Base-by-base conservation (phyloP, 2,797 vertebrate species). In the Melanotaenia pygmaea region DNA sequence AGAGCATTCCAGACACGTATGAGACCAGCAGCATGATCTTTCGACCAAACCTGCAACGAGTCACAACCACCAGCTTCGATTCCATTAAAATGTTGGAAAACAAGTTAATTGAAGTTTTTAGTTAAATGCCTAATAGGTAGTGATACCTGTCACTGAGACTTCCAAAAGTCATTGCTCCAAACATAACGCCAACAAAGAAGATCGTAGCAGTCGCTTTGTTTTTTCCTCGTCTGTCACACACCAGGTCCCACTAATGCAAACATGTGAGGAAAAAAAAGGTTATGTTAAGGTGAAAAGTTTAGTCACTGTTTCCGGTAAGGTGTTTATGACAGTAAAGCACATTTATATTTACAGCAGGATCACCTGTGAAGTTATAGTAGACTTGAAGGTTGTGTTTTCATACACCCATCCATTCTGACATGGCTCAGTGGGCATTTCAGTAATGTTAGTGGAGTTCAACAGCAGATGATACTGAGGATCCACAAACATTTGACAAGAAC, bases 391-490 rank as follows among this genome's bases (percentile, higher is more conserved):
- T 0, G 91, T 94, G 81, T 80, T 92, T 67, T 98, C 94, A 0
- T 96, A 98, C 64, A 94, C 93, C 97, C 97, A 98, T 89, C 96
- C 96, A 0, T 94, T 90, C 60, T 91, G 92, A 79, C 98, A 98
- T 0, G 76, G 35, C 54, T 91, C 85, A 0, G 85, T 87, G 5
- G 12, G 16, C 0, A 59, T 54, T 1, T 60, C 59, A 26, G 73
- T 53, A 2, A 28, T 16, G 37, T 86, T 85, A 60, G 92, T 92
- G 12, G 77, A 81, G 70, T 93, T 92, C 13, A 59, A 24, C 63
- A 94, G 82, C 70, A 95, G 84, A 8, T 93, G 84, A 69, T 92
- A 91, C 68, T 94, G 94, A 35, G 91, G 93, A 63, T 94, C 67
- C 20, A 76, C 63, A 77, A 95, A 98, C 94, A 94, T 96, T 81